Conservation (phyloP, 2,113 vertebrate species). For the Macrotis lagotis region DNA sequence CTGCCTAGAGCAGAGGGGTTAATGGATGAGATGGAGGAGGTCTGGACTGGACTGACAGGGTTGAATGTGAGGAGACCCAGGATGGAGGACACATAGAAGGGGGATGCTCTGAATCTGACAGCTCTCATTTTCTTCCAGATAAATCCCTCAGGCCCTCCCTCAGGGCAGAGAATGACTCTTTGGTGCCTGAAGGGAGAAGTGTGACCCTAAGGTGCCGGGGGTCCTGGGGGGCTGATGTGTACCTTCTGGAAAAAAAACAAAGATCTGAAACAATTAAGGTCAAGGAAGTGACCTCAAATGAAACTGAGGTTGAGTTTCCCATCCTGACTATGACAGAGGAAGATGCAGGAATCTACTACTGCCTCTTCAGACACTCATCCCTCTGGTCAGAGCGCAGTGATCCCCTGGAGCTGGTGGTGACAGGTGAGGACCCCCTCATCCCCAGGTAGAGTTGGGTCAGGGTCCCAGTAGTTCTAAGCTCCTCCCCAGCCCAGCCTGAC, state of each 20-base stretch:
- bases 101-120: not conserved
- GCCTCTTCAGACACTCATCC: conserved; percentile 31
- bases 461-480: no score
- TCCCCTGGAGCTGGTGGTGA: conserved; percentile 55
- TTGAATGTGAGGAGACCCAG: not conserved
- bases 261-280: no score
- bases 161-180: conserved; percentile 24
- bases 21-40: not conserved
- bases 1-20: not conserved
- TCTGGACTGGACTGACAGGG: not conserved
- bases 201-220: conserved; percentile 59
- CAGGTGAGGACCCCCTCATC: conserved; percentile 40
- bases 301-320: not conserved
- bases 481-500: not conserved
- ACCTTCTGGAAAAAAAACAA: conserved; percentile 30
- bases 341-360: conserved; percentile 44
- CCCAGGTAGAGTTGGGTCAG: not conserved
- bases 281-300: accelerated
- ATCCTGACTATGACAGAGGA: not conserved
- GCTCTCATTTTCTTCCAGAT: conserved; percentile 55
- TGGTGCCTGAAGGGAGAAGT: not conserved
- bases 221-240: accelerated
- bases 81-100: not conserved
- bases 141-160: conserved; percentile 57
- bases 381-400: conserved; percentile 55